A percentile compares a stretch with the other conserved stretches of the same genome.
Evolutionary conservation across 2,888 invertebrate genomes (phyloP).

Genomic region (Timandra comae): DNA sequence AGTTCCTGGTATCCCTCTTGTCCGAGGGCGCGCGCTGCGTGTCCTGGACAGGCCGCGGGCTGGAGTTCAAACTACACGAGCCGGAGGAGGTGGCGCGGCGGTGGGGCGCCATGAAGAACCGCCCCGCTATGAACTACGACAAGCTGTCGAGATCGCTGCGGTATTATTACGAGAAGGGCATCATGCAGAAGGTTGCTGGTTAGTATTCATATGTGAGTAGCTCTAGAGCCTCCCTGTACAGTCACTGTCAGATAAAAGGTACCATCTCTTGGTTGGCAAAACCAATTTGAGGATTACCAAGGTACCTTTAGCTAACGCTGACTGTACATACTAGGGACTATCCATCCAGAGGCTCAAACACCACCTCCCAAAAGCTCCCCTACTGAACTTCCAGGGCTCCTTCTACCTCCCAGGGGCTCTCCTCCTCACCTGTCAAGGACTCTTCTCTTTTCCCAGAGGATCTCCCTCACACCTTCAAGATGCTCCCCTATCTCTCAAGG

Average conservation of each 20-base stretch:
- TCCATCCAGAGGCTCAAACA: background rate
- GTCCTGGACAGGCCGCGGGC: constrained; percentile 95
- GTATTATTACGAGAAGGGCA: constrained; percentile 99
- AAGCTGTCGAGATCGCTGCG: constrained; percentile 94
- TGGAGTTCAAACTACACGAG: constrained; percentile 97
- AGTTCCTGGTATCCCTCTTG: constrained; percentile 89
- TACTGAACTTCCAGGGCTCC: background rate
- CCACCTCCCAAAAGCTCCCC: too few species aligned
- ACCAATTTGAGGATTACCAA: too few species aligned
- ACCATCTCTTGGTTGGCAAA: too few species aligned
- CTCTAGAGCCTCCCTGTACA: too few species aligned
- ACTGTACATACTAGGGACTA: background rate
- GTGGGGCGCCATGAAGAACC: constrained; percentile 97
- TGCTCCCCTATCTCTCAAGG: too few species aligned
- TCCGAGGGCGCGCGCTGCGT: constrained; percentile 88
- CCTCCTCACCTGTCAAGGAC: too few species aligned
- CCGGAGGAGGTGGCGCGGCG: constrained; percentile 97
- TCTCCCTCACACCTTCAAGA: too few species aligned
- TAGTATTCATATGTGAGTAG: too few species aligned
- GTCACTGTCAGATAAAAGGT: too few species aligned
- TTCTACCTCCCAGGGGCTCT: background rate
- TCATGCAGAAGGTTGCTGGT: constrained; percentile 98
- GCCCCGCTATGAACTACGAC: constrained; percentile 98
- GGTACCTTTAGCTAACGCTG: too few species aligned
- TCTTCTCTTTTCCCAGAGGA: too few species aligned